phyloP scores from a whole-genome alignment of 1,140 invertebrate genomes.

The Sitobion miscanthi region DNA sequence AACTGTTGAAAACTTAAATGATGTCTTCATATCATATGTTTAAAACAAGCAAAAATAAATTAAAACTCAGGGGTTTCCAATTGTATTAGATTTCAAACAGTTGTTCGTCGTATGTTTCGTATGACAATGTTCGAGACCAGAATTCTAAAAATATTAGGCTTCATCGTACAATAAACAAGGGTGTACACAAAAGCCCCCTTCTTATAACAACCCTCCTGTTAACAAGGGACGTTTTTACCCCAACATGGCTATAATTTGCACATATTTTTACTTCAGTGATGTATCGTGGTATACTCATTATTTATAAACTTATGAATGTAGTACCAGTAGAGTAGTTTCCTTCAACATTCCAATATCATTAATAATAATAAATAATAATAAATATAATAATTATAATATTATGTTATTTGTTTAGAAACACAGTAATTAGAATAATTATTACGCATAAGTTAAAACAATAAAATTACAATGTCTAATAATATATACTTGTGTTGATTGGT shows the following conservation, averaged over 20 bases:
- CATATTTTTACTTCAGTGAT: background rate
- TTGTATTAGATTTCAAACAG: constrained; percentile 30
- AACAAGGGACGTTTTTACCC: constrained; percentile 15
- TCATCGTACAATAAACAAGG: constrained; percentile 20
- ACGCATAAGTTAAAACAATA: background rate
- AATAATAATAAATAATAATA: background rate
- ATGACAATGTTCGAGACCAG: background rate
- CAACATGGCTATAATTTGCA: background rate
- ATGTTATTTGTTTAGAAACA: background rate
- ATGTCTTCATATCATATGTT: background rate
- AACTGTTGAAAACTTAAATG: background rate
- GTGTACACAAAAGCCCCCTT: background rate
- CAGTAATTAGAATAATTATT: background rate
- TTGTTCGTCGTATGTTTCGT: background rate
- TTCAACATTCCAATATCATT: background rate
- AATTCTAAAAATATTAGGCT: constrained; percentile 36
- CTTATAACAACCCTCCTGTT: background rate
- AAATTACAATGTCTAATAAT: background rate
- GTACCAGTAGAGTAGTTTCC: background rate
- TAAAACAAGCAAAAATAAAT: background rate
- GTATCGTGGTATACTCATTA: background rate
- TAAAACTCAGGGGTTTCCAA: background rate
- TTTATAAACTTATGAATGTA: background rate
- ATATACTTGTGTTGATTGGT: background rate
- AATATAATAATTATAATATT: background rate